Conservation (phyloP, 37 sponge, comb jelly and placozoan genomes). For the Dysidea cf. avara region DNA sequence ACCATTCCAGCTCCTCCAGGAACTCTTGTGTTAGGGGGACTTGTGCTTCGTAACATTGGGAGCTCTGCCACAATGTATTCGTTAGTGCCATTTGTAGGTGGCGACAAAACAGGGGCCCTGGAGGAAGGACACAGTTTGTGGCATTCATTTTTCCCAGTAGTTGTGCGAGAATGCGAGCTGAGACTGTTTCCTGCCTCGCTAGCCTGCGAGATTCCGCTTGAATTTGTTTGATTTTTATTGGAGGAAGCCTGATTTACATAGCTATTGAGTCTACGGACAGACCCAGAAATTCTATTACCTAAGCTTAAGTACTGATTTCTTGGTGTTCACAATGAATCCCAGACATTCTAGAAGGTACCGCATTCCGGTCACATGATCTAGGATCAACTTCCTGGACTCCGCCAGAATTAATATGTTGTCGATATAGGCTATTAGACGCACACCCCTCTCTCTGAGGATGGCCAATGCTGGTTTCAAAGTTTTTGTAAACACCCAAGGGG, state of each 20-base stretch:
- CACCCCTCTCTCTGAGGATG: too few relatives aligned
- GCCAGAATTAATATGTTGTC: too few relatives aligned
- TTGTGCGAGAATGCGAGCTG: neutral
- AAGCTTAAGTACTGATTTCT: constrained; percentile 1
- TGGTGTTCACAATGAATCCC: too few relatives aligned
- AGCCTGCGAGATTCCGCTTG: neutral
- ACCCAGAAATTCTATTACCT: constrained; percentile 39
- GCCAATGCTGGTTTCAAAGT: too few relatives aligned
- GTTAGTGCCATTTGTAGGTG: constrained; percentile 5
- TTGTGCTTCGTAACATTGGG: too few relatives aligned
- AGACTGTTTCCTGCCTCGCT: neutral
- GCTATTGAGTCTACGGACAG: constrained; percentile 1
- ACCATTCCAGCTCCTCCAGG: constrained; percentile 21
- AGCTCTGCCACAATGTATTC: neutral
- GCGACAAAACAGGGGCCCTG: too few relatives aligned
- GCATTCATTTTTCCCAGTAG: too few relatives aligned
- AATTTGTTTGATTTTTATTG: neutral
- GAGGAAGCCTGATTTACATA: constrained; percentile 19
- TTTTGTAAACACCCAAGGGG: constrained; percentile 15
- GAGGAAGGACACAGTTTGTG: too few relatives aligned
- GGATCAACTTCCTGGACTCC: too few relatives aligned
- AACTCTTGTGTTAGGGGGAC: neutral
- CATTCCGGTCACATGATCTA: too few relatives aligned
- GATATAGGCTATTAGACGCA: too few relatives aligned
- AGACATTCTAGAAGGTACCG: too few relatives aligned